These are phyloP conservation scores for Rhorus exstirpatorius DNA, from an alignment of 2,888 invertebrate species.

Conservation along the genomic window DNA sequence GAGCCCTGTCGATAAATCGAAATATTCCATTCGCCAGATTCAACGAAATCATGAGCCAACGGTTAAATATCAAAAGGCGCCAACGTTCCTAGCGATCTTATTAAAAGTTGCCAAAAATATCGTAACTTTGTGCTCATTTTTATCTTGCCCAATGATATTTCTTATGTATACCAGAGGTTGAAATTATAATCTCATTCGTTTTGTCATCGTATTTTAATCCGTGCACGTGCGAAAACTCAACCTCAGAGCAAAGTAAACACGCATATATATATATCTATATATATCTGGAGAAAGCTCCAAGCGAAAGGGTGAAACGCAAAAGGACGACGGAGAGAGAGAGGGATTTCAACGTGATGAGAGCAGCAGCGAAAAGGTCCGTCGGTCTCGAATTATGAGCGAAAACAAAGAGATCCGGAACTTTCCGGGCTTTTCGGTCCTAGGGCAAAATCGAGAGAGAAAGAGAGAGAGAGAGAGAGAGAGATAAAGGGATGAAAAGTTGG, in stretches of 20 bases:
- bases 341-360: slow-evolving; percentile 72
- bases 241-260: slow-evolving; percentile 53
- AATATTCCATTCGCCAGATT: slow-evolving; percentile 27
- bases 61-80: background rate
- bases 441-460: slow-evolving; percentile 9
- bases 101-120: background rate
- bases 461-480: background rate
- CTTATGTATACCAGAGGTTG: background rate
- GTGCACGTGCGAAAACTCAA: slow-evolving; percentile 61
- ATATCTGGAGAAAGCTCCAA: background rate
- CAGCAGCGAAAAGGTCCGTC: slow-evolving; percentile 70
- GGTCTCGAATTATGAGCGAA: slow-evolving; percentile 79
- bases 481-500: slow-evolving; percentile 58
- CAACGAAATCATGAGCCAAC: background rate
- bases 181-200: slow-evolving; percentile 33
- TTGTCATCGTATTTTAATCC: slow-evolving; percentile 50
- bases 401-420: slow-evolving; percentile 81
- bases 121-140: background rate
- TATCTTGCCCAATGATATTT: background rate
- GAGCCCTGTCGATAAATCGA: slow-evolving; percentile 47
- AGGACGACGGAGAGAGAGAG: slow-evolving; percentile 40
- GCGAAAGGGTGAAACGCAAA: slow-evolving; percentile 55
- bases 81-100: background rate
- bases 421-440: slow-evolving; percentile 46
- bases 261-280: too few relatives aligned